These are phyloP conservation scores for Chelonia mydas DNA, from an alignment of 2,797 vertebrate genomes.

Conservation along the genomic window DNA sequence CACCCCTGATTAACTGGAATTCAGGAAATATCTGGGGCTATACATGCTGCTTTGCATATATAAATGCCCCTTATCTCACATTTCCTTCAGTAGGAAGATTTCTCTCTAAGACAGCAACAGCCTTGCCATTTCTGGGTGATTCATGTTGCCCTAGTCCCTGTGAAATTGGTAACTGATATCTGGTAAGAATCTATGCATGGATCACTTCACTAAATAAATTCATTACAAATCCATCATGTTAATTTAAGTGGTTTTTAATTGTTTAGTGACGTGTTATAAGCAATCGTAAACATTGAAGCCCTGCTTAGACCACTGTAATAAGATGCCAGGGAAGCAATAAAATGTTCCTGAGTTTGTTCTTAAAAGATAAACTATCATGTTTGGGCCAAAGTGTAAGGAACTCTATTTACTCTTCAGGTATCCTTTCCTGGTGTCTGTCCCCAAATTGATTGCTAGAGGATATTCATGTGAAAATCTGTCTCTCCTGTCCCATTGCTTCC, in stretches of 20 bases:
- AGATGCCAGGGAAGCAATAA: slow-evolving; percentile 42
- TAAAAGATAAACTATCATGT: slow-evolving; percentile 32
- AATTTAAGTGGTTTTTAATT: slow-evolving; percentile 55
- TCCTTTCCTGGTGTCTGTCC: background rate
- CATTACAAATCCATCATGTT: slow-evolving; percentile 56
- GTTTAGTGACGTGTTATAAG: slow-evolving; percentile 42
- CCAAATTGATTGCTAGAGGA: background rate
- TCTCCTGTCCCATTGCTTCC: background rate
- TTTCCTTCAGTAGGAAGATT: background rate
- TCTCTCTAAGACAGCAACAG: background rate
- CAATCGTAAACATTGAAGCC: slow-evolving; percentile 6
- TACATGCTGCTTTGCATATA: background rate
- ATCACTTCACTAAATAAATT: slow-evolving; percentile 55
- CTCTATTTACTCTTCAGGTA: slow-evolving; percentile 31
- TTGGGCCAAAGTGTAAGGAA: slow-evolving; percentile 37
- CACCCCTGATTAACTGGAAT: background rate
- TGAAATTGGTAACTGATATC: slow-evolving; percentile 58
- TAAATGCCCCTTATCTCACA: background rate
- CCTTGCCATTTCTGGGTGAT: background rate
- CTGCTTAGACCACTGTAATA: slow-evolving; percentile 19
- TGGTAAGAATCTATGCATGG: slow-evolving; percentile 48
- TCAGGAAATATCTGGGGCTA: background rate
- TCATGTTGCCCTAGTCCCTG: background rate
- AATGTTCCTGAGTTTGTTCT: slow-evolving; percentile 23
- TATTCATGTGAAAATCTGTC: slow-evolving; percentile 4